Percentiles rank a stretch among this genome's conserved stretches.
phyloP scores from a whole-genome alignment of 1,140 invertebrate species.

The Phthorimaea operculella region DNA sequence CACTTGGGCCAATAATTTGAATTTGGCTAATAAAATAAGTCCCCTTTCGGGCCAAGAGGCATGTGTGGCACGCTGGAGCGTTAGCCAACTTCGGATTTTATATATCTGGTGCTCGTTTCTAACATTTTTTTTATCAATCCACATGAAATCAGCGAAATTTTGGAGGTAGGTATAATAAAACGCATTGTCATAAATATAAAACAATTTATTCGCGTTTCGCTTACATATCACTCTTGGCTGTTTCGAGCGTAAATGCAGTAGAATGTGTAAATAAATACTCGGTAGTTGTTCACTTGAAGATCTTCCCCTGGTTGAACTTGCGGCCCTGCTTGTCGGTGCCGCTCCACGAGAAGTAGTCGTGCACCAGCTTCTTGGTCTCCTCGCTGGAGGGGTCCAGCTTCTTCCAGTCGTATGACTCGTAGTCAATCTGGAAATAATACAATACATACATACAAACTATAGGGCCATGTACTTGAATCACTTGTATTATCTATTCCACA shows the following conservation, averaged over 20 bases:
- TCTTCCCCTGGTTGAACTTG: slow-evolving; percentile 98
- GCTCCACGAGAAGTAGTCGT: slow-evolving; percentile 93
- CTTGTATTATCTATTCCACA: too few relatives aligned
- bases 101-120: too few relatives aligned
- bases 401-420: slow-evolving; percentile 96
- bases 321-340: slow-evolving; percentile 89
- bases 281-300: slow-evolving; percentile 89
- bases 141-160: too few relatives aligned
- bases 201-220: slow-evolving; percentile 33
- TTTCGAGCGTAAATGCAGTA: slow-evolving; percentile 6
- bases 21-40: too few relatives aligned
- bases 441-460: not conserved
- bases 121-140: too few relatives aligned
- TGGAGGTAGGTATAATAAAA: too few relatives aligned
- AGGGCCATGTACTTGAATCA: too few relatives aligned
- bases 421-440: slow-evolving; percentile 76
- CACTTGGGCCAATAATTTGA: too few relatives aligned
- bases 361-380: slow-evolving; percentile 90
- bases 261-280: not conserved
- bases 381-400: slow-evolving; percentile 88
- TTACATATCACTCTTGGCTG: slow-evolving; percentile 22
- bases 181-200: slow-evolving; percentile 34
- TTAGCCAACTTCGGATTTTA: too few relatives aligned
- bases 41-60: too few relatives aligned
- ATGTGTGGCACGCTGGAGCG: too few relatives aligned